These are phyloP conservation scores for Asobara japonica DNA, from an alignment of 1,140 invertebrate genomes.

Conservation along the genomic window DNA sequence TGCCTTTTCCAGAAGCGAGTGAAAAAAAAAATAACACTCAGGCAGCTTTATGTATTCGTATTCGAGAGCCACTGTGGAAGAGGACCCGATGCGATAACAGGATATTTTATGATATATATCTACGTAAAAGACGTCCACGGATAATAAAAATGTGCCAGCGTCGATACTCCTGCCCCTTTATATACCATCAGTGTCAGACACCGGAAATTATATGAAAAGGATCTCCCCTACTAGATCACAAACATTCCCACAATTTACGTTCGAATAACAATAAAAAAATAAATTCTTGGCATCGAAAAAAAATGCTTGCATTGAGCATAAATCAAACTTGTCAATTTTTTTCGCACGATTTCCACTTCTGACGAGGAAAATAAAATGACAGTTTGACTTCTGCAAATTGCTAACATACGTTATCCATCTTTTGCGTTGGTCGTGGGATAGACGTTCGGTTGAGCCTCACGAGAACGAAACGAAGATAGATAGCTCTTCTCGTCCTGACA, in stretches of 20 bases:
- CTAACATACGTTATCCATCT: conserved; percentile 4
- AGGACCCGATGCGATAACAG: conserved; percentile 9
- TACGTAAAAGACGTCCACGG: conserved; percentile 20
- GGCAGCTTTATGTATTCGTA: neutral
- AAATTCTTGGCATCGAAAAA: neutral
- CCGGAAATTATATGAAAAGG: conserved; percentile 6
- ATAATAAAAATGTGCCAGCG: conserved; percentile 19
- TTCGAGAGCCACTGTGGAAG: neutral
- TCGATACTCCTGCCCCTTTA: neutral
- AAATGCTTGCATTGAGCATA: neutral
- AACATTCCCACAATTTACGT: neutral
- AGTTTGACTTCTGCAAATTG: neutral
- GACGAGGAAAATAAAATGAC: neutral
- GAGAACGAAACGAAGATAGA: conserved; percentile 2
- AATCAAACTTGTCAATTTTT: neutral
- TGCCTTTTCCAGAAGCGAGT: neutral
- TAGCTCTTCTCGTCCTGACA: neutral
- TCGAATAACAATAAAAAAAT: neutral
- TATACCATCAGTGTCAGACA: neutral
- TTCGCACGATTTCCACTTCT: neutral
- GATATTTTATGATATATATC: conserved; percentile 25
- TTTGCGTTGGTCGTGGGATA: neutral
- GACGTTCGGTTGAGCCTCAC: neutral
- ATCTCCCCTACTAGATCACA: neutral
- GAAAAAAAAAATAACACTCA: neutral